A percentile compares a stretch with the other conserved stretches of the same genome.
These are phyloP conservation scores for Pyrgilauda ruficollis DNA, from an alignment of 2,113 vertebrate genomes.

Conservation along the genomic window DNA sequence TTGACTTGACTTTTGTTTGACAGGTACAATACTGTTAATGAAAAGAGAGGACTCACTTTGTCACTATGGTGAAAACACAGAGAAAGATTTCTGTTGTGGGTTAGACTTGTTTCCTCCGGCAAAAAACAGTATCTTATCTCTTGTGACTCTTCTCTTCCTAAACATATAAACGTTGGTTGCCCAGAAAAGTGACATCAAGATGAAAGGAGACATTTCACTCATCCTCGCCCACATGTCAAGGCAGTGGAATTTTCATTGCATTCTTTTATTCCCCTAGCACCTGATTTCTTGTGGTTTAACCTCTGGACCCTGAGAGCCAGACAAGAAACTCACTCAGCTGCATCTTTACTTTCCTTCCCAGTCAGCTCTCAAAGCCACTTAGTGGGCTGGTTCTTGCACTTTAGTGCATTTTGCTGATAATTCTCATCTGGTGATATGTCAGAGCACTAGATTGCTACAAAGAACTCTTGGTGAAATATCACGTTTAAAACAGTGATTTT, in stretches of 20 bases:
- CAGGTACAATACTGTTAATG: background rate
- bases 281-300: background rate
- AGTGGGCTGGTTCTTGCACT: background rate
- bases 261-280: background rate
- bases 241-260: background rate
- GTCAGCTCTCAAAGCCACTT: background rate
- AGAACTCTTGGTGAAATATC: background rate
- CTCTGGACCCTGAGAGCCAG: background rate
- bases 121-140: background rate
- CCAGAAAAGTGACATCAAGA: background rate
- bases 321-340: background rate
- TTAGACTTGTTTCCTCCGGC: background rate
- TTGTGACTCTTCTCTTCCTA: background rate
- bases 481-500: background rate
- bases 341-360: background rate
- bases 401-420: background rate
- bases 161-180: background rate
- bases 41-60: background rate
- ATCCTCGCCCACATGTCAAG: accelerated
- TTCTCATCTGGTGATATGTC: background rate
- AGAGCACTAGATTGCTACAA: background rate
- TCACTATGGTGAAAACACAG: background rate
- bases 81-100: background rate
- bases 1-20: background rate
- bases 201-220: background rate